Conservation (phyloP, 2,888 invertebrate genomes). For the Lepidocyrtoides sp. region DNA sequence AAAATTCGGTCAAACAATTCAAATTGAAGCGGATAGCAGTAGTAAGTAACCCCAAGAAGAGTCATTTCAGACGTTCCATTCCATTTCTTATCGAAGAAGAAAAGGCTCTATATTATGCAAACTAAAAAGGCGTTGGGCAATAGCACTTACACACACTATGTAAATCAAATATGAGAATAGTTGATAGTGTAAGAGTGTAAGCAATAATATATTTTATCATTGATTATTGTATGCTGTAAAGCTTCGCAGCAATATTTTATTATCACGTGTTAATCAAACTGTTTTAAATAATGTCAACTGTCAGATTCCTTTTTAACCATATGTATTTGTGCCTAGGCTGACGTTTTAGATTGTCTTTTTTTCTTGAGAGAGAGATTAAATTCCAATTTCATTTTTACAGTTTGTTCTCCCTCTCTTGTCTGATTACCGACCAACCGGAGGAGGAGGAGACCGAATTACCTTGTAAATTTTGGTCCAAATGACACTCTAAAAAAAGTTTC, state of each 20-base stretch:
- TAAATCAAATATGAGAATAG: slow-evolving; percentile 3
- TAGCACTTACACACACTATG: too few species aligned
- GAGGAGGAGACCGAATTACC: slow-evolving; percentile 31
- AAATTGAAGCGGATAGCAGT: slow-evolving; percentile 29
- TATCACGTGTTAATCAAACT: slow-evolving; percentile 52
- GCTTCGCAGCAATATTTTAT: neutral
- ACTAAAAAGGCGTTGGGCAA: slow-evolving; percentile 33
- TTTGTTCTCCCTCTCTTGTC: too few species aligned
- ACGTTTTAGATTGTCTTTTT: slow-evolving; percentile 6
- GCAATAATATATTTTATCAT: too few species aligned
- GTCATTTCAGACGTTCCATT: neutral
- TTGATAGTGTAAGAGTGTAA: too few species aligned
- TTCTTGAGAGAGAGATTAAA: neutral
- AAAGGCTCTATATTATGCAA: too few species aligned
- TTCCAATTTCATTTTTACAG: neutral
- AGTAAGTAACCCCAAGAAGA: too few species aligned
- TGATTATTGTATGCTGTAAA: neutral
- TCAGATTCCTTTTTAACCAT: neutral
- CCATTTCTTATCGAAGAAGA: too few species aligned
- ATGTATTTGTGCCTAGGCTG: slow-evolving; percentile 51
- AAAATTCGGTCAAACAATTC: neutral
- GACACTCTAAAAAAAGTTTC: slow-evolving; percentile 26
- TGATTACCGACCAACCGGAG: too few species aligned
- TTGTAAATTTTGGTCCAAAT: slow-evolving; percentile 7
- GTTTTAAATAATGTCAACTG: slow-evolving; percentile 55